Percentiles rank a stretch among this genome's conserved stretches.
Evolutionary conservation across 1,140 invertebrate species (phyloP).

Genomic region (Calliphora vicina): DNA sequence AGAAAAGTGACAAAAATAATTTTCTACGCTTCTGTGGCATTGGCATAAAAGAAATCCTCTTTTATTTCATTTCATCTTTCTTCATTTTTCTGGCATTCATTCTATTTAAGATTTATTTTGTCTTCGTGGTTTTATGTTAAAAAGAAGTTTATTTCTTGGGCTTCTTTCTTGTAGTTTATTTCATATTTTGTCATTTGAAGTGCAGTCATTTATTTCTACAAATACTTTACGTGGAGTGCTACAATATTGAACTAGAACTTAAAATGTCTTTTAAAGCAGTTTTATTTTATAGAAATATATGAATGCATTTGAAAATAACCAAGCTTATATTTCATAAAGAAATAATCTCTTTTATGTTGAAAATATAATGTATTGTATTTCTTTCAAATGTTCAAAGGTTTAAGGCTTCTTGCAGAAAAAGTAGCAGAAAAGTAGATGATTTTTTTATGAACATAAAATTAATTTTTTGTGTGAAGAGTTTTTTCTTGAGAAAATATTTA

Average conservation of each 20-base stretch:
- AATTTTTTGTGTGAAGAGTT: no score
- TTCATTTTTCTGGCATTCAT: no score
- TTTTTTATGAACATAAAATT: no score
- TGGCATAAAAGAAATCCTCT: no score
- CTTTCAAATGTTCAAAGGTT: no score
- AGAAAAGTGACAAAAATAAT: constrained; percentile 23
- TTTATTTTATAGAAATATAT: background rate
- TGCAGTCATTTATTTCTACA: background rate
- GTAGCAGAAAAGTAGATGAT: no score
- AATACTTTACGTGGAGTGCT: background rate
- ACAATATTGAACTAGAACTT: background rate
- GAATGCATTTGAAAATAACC: background rate
- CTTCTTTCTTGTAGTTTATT: background rate
- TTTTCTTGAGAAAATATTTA: no score
- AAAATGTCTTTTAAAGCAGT: background rate
- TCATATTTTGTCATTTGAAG: background rate
- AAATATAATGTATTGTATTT: no score
- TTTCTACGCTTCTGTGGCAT: background rate
- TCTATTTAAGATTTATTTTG: background rate
- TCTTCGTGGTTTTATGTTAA: background rate
- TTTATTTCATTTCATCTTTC: background rate
- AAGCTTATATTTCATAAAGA: background rate
- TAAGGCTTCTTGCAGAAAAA: no score
- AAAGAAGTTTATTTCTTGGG: background rate
- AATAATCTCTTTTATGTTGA: background rate